Conservation (phyloP, 2,113 vertebrate species). For the Heptranchias perlo region DNA sequence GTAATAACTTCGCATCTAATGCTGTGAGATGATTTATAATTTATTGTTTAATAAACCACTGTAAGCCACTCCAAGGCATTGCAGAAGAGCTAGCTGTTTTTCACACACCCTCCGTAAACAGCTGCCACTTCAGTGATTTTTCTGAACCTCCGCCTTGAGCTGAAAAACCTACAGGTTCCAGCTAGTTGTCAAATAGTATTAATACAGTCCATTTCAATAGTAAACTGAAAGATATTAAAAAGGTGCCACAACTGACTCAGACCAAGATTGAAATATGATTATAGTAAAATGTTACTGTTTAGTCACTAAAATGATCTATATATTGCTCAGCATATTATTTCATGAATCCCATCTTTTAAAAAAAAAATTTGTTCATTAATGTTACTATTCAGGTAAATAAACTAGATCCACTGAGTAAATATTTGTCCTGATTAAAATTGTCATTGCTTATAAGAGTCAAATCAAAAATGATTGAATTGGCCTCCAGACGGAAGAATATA, state of each 20-base stretch:
- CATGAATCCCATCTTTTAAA: not conserved
- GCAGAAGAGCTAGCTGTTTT: not conserved
- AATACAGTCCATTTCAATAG: not conserved
- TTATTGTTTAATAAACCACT: constrained; percentile 10
- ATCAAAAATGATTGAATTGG: not conserved
- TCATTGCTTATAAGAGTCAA: not conserved
- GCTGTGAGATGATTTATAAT: constrained; percentile 13
- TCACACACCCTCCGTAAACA: not conserved
- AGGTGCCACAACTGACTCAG: too few species aligned
- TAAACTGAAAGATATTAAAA: not conserved
- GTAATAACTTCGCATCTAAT: not conserved
- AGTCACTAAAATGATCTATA: not conserved
- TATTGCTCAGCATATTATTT: not conserved
- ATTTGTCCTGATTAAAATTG: not conserved
- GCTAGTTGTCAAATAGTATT: not conserved
- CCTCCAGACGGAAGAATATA: not conserved
- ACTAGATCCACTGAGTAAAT: not conserved
- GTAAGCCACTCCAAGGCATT: not conserved
- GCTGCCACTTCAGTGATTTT: not conserved
- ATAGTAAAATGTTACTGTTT: not conserved
- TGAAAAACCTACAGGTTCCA: not conserved
- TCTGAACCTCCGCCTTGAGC: not conserved
- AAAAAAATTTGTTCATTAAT: not conserved
- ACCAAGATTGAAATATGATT: not conserved
- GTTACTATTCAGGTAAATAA: not conserved